Evolutionary conservation across 37 sponge, comb jelly and placozoan species (phyloP).

Genomic region (Diacarnus erythraeanus): DNA sequence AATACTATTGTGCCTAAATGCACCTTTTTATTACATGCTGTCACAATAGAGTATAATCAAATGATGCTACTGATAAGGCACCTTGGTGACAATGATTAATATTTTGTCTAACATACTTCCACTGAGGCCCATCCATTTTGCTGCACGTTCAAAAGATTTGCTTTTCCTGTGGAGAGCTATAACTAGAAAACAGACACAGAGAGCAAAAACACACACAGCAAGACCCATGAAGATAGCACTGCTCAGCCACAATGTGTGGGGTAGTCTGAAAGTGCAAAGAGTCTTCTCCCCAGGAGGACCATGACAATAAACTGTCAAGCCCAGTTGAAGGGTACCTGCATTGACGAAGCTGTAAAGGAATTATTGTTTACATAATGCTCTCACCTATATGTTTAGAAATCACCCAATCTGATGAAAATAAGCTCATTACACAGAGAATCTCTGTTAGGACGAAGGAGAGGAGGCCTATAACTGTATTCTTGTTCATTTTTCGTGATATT

Average conservation of each 20-base stretch:
- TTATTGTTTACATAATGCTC: neutral
- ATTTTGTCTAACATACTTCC: conserved; percentile 31
- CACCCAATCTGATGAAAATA: conserved; percentile 16
- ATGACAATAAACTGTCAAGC: conserved; percentile 1
- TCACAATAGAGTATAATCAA: neutral
- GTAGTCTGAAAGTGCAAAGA: conserved; percentile 3
- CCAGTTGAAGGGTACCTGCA: neutral
- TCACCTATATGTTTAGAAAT: conserved; percentile 6
- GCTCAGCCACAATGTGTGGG: conserved; percentile 3
- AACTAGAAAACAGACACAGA: neutral
- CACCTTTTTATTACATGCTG: no score
- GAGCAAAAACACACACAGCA: neutral
- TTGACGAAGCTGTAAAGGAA: neutral
- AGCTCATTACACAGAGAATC: neutral
- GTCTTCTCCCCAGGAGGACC: neutral
- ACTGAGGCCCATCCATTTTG: conserved; percentile 7
- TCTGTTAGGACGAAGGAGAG: neutral
- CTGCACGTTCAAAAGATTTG: neutral
- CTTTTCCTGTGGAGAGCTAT: conserved; percentile 5
- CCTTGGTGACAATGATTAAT: no score
- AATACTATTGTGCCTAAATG: no score
- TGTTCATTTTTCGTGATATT: no score
- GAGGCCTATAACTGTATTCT: neutral
- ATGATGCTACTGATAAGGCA: neutral
- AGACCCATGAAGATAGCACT: neutral